A percentile compares a stretch with the other conserved stretches of the same genome.
Evolutionary conservation across 2,888 invertebrate species (phyloP).

Genomic region (Amiota minor): DNA sequence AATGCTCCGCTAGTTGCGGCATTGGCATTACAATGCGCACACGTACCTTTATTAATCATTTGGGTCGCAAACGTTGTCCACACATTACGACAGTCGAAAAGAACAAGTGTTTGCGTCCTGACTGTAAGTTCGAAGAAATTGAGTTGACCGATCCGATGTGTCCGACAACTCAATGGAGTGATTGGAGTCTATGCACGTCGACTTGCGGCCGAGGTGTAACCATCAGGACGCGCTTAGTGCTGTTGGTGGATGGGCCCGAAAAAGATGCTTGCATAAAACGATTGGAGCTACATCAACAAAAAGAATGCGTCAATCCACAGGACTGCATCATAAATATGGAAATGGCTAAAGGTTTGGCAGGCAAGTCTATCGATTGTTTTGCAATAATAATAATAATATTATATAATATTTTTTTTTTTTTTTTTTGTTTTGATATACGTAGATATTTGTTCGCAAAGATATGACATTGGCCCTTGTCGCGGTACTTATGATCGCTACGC

Average conservation of each 20-base stretch:
- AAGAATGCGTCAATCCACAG: conserved; percentile 79
- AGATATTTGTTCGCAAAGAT: conserved; percentile 88
- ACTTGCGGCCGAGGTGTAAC: conserved; percentile 87
- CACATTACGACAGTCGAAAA: conserved; percentile 85
- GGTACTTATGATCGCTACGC: conserved; percentile 91
- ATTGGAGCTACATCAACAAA: conserved; percentile 84
- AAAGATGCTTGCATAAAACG: conserved; percentile 80
- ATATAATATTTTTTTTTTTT: conserved; percentile 30
- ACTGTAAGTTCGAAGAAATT: conserved; percentile 76
- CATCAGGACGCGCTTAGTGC: conserved; percentile 81
- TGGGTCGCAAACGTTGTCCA: conserved; percentile 87
- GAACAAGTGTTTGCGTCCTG: conserved; percentile 82
- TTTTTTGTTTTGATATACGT: too few relatives aligned
- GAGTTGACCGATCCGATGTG: conserved; percentile 76
- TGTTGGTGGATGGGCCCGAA: conserved; percentile 78
- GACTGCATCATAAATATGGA: conserved; percentile 82
- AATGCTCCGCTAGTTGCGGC: conserved; percentile 91
- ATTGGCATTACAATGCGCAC: conserved; percentile 84
- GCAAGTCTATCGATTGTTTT: conserved; percentile 24
- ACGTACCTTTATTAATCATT: conserved; percentile 82
- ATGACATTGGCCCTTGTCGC: conserved; percentile 89
- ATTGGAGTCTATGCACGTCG: conserved; percentile 93
- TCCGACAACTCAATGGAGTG: conserved; percentile 90
- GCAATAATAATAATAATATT: neutral
- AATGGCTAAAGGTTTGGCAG: conserved; percentile 83